These are phyloP conservation scores for Drosophila pseudoobscura DNA, from an alignment of 1,140 invertebrate species.

Conservation along the genomic window DNA sequence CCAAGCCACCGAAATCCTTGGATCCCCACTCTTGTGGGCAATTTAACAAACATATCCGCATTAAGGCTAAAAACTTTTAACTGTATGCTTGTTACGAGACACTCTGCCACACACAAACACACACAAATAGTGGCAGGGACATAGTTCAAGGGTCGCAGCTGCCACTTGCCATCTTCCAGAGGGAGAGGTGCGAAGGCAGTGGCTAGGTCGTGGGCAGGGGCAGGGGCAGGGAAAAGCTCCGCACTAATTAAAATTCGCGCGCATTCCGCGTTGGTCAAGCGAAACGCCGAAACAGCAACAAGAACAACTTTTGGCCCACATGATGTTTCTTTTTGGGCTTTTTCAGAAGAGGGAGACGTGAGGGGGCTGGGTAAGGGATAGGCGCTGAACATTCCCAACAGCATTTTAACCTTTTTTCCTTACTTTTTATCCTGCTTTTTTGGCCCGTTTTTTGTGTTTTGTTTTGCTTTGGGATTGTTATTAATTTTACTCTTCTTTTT, in stretches of 20 bases:
- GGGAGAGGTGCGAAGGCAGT: background rate
- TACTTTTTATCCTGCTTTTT: constrained; percentile 67
- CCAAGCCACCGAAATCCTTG: constrained; percentile 1
- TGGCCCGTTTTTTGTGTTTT: constrained; percentile 24
- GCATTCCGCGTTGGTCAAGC: constrained; percentile 79
- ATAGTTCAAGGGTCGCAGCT: constrained; percentile 53
- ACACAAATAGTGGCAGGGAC: background rate
- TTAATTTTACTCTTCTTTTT: constrained; percentile 40
- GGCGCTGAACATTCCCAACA: constrained; percentile 60
- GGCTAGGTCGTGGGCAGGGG: background rate
- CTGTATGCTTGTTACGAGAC: constrained; percentile 78
- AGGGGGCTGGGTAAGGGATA: background rate
- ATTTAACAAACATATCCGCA: constrained; percentile 82
- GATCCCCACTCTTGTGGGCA: constrained; percentile 60
- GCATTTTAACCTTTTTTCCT: constrained; percentile 34
- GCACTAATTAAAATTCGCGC: constrained; percentile 81
- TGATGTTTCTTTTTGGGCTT: constrained; percentile 71
- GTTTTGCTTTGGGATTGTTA: constrained; percentile 40
- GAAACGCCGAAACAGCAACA: constrained; percentile 53
- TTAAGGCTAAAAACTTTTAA: constrained; percentile 82
- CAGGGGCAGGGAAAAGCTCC: constrained; percentile 3
- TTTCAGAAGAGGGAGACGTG: constrained; percentile 19
- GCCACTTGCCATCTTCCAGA: constrained; percentile 22
- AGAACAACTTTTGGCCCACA: constrained; percentile 70
- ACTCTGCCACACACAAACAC: constrained; percentile 28